A percentile compares a stretch with the other conserved stretches of the same genome.
These are phyloP conservation scores for Varecia variegata DNA, from an alignment of 2,797 vertebrate genomes.

Conservation along the genomic window DNA sequence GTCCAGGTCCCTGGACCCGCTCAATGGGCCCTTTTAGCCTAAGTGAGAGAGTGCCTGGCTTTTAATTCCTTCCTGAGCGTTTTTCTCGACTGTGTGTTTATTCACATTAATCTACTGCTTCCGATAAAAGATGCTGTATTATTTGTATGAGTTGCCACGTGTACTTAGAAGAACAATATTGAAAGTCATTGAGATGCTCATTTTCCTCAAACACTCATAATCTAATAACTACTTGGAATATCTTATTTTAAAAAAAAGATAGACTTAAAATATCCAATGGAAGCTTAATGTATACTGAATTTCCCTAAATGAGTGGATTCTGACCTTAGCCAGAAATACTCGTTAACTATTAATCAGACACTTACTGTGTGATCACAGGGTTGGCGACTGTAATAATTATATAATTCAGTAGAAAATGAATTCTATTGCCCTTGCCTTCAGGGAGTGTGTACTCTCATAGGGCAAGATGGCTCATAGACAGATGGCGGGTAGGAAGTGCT, in stretches of 20 bases:
- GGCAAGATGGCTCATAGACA: background rate
- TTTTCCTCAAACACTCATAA: slow-evolving; percentile 46
- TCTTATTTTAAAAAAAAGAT: background rate
- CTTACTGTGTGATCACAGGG: background rate
- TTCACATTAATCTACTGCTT: background rate
- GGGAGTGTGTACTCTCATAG: background rate
- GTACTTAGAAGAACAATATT: background rate
- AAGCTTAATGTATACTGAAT: background rate
- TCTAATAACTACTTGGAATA: background rate
- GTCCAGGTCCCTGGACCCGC: background rate
- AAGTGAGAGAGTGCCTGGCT: background rate
- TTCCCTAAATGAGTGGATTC: background rate
- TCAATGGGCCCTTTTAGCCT: background rate
- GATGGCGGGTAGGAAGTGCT: background rate
- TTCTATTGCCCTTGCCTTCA: background rate
- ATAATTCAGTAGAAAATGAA: background rate
- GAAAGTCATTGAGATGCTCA: background rate
- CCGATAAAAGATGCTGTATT: background rate
- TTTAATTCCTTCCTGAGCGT: background rate
- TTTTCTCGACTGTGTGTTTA: background rate
- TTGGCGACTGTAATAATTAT: background rate
- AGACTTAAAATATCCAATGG: background rate
- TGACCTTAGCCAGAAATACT: background rate
- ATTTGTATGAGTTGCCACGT: background rate
- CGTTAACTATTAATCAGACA: background rate